Conservation (phyloP, 92 coral and sea anemone genomes). For the Epizoanthus rinbou region DNA sequence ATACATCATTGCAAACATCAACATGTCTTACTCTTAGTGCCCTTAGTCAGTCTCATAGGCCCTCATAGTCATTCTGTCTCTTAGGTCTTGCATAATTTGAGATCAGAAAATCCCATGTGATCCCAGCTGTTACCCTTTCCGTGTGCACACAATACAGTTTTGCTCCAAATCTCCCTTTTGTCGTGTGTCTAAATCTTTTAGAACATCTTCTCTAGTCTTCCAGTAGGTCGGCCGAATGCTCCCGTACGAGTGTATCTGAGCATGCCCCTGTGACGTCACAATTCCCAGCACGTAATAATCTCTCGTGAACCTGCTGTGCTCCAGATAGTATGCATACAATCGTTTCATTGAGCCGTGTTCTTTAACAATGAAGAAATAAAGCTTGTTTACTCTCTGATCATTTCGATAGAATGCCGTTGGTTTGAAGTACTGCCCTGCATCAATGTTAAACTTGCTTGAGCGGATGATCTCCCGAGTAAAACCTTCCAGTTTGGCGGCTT, state of each 20-base stretch:
- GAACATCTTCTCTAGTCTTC: constrained; percentile 7
- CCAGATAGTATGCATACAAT: constrained; percentile 11
- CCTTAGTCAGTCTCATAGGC: too few species aligned
- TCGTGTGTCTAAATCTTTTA: constrained; percentile 23
- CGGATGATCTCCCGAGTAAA: constrained; percentile 28
- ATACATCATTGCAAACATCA: too few species aligned
- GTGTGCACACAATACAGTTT: constrained; percentile 28
- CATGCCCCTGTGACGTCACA: constrained; percentile 17
- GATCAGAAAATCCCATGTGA: background rate
- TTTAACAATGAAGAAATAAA: constrained; percentile 21
- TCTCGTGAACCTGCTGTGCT: constrained; percentile 17
- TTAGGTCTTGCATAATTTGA: too few species aligned
- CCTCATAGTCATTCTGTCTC: too few species aligned
- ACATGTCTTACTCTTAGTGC: too few species aligned
- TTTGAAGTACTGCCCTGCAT: constrained; percentile 31
- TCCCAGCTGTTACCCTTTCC: background rate
- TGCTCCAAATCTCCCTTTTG: constrained; percentile 9
- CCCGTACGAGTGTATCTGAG: constrained; percentile 28
- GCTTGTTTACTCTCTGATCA: constrained; percentile 15
- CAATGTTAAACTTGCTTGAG: constrained; percentile 1
- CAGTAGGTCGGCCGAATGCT: constrained; percentile 30
- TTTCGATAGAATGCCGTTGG: constrained; percentile 22
- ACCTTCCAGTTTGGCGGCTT: constrained; percentile 23
- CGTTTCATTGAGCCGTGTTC: background rate
- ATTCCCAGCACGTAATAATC: constrained; percentile 38